Percentiles rank a stretch among this genome's conserved stretches.
Evolutionary conservation across 2,888 invertebrate genomes (phyloP).

Genomic region (Cheilosia grossa): DNA sequence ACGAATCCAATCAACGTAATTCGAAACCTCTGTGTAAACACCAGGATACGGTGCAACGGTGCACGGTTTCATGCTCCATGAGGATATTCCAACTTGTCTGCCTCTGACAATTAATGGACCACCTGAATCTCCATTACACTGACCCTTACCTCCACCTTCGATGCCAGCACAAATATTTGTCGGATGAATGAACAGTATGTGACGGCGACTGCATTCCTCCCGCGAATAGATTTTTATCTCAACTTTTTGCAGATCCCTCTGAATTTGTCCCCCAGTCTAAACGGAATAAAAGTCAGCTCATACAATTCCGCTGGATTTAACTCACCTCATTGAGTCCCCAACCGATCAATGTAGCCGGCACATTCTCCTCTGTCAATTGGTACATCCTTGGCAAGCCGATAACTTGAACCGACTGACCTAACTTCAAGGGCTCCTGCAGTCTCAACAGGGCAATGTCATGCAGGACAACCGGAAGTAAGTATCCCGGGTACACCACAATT

Average conservation of each 20-base stretch:
- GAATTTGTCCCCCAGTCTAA: slow-evolving; percentile 81
- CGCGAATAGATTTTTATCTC: slow-evolving; percentile 81
- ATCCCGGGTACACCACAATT: slow-evolving; percentile 79
- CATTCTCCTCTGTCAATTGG: slow-evolving; percentile 75
- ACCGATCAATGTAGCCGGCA: slow-evolving; percentile 79
- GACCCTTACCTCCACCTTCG: slow-evolving; percentile 83
- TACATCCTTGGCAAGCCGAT: slow-evolving; percentile 78
- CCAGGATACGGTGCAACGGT: slow-evolving; percentile 82
- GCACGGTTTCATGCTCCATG: slow-evolving; percentile 84
- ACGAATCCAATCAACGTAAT: slow-evolving; percentile 81
- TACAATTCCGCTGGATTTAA: slow-evolving; percentile 1
- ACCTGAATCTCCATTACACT: slow-evolving; percentile 83
- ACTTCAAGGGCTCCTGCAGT: slow-evolving; percentile 74
- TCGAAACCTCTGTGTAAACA: slow-evolving; percentile 83
- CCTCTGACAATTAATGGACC: slow-evolving; percentile 82
- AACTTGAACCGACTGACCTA: slow-evolving; percentile 76
- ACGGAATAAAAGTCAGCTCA: not conserved
- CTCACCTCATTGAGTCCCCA: slow-evolving; percentile 82
- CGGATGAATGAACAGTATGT: slow-evolving; percentile 78
- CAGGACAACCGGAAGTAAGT: slow-evolving; percentile 76
- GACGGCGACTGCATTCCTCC: slow-evolving; percentile 80
- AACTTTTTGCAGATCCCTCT: slow-evolving; percentile 81
- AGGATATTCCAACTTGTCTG: slow-evolving; percentile 83
- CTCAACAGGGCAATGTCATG: slow-evolving; percentile 80
- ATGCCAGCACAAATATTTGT: slow-evolving; percentile 83